Conservation (phyloP, 2,888 invertebrate genomes). For the Megaustenia siamemsis region DNA sequence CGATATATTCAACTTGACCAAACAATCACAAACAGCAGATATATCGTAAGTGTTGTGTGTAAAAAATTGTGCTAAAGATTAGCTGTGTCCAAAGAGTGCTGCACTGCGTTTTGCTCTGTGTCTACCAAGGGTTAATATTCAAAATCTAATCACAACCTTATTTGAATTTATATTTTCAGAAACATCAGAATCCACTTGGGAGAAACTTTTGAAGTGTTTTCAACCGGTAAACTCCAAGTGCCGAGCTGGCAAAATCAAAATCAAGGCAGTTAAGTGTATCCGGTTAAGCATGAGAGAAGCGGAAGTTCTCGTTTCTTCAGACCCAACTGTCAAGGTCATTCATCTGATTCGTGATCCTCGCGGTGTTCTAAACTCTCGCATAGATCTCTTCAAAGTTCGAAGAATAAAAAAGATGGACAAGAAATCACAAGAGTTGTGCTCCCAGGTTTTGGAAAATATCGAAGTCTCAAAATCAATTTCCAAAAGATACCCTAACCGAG, state of each 20-base stretch:
- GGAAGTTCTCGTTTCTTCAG: constrained; percentile 25
- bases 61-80: too few relatives aligned
- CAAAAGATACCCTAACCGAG: constrained; percentile 26
- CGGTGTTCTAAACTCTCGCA: constrained; percentile 42
- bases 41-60: too few relatives aligned
- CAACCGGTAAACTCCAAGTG: constrained; percentile 10
- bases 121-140: too few relatives aligned
- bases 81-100: too few relatives aligned
- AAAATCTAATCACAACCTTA: too few relatives aligned
- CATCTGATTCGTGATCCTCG: constrained; percentile 56
- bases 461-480: background rate
- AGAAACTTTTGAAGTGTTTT: background rate
- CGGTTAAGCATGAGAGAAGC: constrained; percentile 43
- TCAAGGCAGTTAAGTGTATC: constrained; percentile 46
- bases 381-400: constrained; percentile 29
- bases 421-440: constrained; percentile 26
- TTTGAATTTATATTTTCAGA: too few relatives aligned
- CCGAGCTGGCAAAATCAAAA: background rate
- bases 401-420: background rate
- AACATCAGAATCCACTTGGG: background rate
- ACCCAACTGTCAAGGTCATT: constrained; percentile 53
- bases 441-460: background rate
- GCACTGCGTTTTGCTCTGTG: too few relatives aligned
- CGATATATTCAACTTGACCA: too few relatives aligned
- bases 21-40: too few relatives aligned